Evolutionary conservation across 2,797 vertebrate species (phyloP), one percentile per base, ranked within the genome.

Genomic region (Amazonetta brasiliensis): DNA sequence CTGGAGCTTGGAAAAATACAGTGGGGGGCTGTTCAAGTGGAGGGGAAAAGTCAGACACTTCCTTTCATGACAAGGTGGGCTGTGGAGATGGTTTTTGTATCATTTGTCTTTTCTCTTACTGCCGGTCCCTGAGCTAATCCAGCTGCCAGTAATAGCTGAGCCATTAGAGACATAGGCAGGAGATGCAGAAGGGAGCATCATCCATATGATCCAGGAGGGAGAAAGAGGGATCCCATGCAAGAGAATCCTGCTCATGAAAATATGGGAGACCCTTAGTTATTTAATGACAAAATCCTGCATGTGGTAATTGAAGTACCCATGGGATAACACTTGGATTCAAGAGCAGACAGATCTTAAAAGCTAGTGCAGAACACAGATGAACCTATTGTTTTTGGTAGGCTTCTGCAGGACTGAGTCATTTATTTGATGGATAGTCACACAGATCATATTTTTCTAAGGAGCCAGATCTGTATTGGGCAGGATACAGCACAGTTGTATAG

Each of bases 301-400:
- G 6, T 71, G 43, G 14, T 3, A 3, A 13, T 30, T 77, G n/a
- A 35, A 55, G 58, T 89, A 26, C n/a, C 46, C 0, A 0, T 55
- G 25, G 25, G 11, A 7, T 82, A 69, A 39, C 33, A 54, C 19
- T 66, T 48, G 23, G 25, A 16, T 3, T 71, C 2, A 16, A 37
- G 56, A 85, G 14, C 21, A 35, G 33, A 20, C 28, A 56, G 30
- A 33, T 92, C 17, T 56, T 76, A 33, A 1, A 77, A 89, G 22
- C 17, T 37, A 48, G 35, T n/a, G 44, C 28, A 79, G 44, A 64
- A 7, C 14, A n/a, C 60, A 46, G 46, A 60, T 52, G 21, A 87
- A 2, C 12, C 64, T 31, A 4, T 35, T 71, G 69, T 1, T 56
- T 71, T 39, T 64, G 28, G 22, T 63, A 60, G 26, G 43, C 19